Base-by-base conservation (phyloP, 1,140 invertebrate species). In the Dolichoris vasculosae region DNA sequence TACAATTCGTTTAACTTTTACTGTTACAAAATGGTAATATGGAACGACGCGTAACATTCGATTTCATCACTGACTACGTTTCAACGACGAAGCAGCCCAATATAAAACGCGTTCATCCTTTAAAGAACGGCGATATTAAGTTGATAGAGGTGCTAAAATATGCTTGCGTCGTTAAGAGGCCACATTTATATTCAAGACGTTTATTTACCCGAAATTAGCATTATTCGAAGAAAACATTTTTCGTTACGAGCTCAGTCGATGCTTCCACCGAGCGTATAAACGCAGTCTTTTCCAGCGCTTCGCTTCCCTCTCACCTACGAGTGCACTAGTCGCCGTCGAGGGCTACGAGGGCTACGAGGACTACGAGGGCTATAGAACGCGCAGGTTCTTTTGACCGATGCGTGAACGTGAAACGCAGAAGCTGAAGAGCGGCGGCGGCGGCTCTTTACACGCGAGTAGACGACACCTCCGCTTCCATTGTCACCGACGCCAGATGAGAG, bases 131-230 rank as follows among this genome's bases (percentile, higher is more conserved):
- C 11, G 23, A 38, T 23, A 38, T 32, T 69, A 69, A 69, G 15
- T 69, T 23, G 13, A 69, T 69, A 69, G 40, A 38, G 35, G 32
- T 79, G 51, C 26, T 55, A 59, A 35, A 79, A 26, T 40, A 79
- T 63, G 77, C 20, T n/a, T 32, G 35, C 13, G 26, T 43, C 67
- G 32, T 38, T 69, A 69, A 69, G 35, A 3, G 35, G 0, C n/a
- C 2, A 17, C 38, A 43, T 73, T 73, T 73, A 73, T 43, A 73
- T 73, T 40, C 69, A 73, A 43, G 38, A 71, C 69, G 11, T 43
- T 40, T 73, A 73, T 73, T 73, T 73, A 73, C 69, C 43, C 43
- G 69, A 43, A 73, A 73, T 15, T 43, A 73, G 69, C 69, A 43
- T 73, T 43, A 43, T 26, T 73, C 23, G 67, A 71, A 20, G 35